phyloP scores from a whole-genome alignment of 2,113 vertebrate species.

The Andinoacara biseriatus region DNA sequence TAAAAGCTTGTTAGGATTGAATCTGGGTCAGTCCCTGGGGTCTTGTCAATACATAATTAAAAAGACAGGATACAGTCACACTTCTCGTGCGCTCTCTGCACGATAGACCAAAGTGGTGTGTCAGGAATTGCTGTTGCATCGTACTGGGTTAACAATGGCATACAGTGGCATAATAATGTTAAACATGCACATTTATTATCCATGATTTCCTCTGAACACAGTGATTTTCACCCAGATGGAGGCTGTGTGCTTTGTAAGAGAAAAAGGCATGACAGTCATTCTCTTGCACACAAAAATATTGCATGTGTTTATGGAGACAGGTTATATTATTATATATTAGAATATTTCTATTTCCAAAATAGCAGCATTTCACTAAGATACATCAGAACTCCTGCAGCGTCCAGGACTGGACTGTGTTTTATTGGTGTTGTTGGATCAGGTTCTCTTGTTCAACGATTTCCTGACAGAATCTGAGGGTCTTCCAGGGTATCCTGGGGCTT shows the following conservation, averaged over 20 bases:
- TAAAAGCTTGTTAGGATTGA: constrained; percentile 25
- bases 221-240: background rate
- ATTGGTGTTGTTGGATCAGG: constrained; percentile 42
- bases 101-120: background rate
- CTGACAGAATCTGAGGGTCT: constrained; percentile 19
- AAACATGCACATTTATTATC: background rate
- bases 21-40: constrained; percentile 68
- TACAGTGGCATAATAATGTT: background rate
- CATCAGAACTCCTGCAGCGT: background rate
- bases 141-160: background rate
- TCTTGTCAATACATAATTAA: constrained; percentile 79
- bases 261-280: background rate
- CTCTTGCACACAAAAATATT: background rate
- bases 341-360: constrained; percentile 20
- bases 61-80: constrained; percentile 55
- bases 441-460: constrained; percentile 23
- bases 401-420: background rate
- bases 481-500: constrained; percentile 11
- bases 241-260: background rate
- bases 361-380: background rate
- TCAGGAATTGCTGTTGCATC: background rate
- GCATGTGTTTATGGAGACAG: background rate
- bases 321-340: background rate
- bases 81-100: background rate
- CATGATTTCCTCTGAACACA: background rate